Conservation (phyloP, 2,797 vertebrate species). For the Pempheris klunzingeri region DNA sequence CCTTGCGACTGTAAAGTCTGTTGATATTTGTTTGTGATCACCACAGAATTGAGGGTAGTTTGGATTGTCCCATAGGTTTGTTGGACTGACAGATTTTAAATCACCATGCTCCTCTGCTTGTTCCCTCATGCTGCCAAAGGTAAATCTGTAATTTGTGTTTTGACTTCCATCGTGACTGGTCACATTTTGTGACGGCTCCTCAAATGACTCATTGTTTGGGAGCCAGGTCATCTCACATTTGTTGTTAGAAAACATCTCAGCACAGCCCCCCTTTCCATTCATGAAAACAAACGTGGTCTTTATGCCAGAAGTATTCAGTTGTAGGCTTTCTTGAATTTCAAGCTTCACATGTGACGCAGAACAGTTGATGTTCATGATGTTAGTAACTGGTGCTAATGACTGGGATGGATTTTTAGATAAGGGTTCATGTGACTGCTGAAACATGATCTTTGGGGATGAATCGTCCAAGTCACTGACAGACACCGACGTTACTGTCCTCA, state of each 20-base stretch:
- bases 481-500: constrained; percentile 83
- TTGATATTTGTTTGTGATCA: constrained; percentile 41
- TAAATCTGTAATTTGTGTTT: constrained; percentile 75
- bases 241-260: constrained; percentile 56
- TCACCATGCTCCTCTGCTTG: constrained; percentile 10
- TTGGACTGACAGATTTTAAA: constrained; percentile 41
- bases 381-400: constrained; percentile 68
- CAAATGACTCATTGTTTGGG: constrained; percentile 36
- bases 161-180: constrained; percentile 51
- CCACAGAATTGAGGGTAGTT: constrained; percentile 73
- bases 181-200: constrained; percentile 23
- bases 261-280: constrained; percentile 62
- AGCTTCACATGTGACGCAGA: constrained; percentile 78
- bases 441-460: constrained; percentile 74
- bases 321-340: constrained; percentile 82
- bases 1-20: constrained; percentile 62
- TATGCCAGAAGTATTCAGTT: constrained; percentile 58
- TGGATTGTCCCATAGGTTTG: constrained; percentile 61
- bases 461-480: constrained; percentile 76
- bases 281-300: constrained; percentile 69
- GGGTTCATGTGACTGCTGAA: constrained; percentile 70
- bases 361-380: constrained; percentile 80
- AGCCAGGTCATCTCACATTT: constrained; percentile 46
- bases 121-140: constrained; percentile 59
- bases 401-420: constrained; percentile 47